Evolutionary conservation across 2,113 vertebrate genomes (phyloP), one percentile per base, ranked within the genome.

Genomic region (Anser cygnoides): DNA sequence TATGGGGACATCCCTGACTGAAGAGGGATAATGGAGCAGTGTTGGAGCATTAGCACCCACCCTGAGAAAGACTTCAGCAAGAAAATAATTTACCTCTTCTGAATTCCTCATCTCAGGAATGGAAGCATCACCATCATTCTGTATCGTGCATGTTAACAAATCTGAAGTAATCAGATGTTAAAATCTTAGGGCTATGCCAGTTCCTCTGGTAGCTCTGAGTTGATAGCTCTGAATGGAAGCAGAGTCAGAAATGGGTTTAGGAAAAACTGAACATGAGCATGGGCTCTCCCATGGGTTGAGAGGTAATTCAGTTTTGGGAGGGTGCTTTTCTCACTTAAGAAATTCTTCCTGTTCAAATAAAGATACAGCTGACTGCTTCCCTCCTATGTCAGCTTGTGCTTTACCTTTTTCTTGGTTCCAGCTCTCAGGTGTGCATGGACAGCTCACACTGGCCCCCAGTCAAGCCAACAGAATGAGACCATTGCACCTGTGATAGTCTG

Each of bases 271-370:
- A 29, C 13, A 17, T 3, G 57, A n/a, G 28, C 7, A 5, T 91
- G 58, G 9, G 21, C 62, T 92, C 33, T 76, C 28, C 31, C 25
- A 22, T 0, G 11, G 22, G 11, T 54, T 35, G 62, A 70, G 33
- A 83, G 52, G 43, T n/a, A 37, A 46, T 44, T 73, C 74, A 28
- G 10, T 26, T 85, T 65, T 66, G 63, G 59, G 72, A 95, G n/a
- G 25, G n/a, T 46, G 50, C 63, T 52, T 52, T 54, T 52, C 29
- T 66, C 50, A n/a, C 37, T 83, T 66, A 50, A 67, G 88, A 87
- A 91, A 85, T 71, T 87, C 55, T 82, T 61, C 70, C 78, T 66
- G 13, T 63, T 73, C 50, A 44, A 70, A 66, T 26, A 62, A 76
- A 39, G 41, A 10, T 0, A 0, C 71, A 70, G 23, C 74, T n/a